Base-by-base conservation (phyloP, 2,113 vertebrate species). In the Montifringilla adamsi region DNA sequence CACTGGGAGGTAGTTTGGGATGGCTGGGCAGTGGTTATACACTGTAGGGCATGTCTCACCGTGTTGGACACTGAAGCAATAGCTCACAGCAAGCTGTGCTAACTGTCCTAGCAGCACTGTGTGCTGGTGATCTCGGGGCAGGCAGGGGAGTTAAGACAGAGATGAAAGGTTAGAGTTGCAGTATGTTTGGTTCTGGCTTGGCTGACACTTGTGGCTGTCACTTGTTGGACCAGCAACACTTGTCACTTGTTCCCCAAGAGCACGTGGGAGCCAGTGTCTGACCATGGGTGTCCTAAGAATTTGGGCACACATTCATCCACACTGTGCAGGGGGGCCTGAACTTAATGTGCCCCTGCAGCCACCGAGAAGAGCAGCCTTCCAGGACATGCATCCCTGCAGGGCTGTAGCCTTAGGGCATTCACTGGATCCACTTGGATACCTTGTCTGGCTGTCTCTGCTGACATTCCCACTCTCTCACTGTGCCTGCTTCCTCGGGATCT, bases 161-260 rank as follows among this genome's bases (percentile, higher is more conserved):
- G 66, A 64, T 59, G 17, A 52, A 87, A 78, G 49, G 44, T 67
- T 82, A 67, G 39, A 53, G 16, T 73, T 37, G 59, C 47, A 21
- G 28, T 90, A 26, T 24, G 58, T 88, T 90, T 80, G 43, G 39
- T 76, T 92, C 74, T 77, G 82, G 39, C 56, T 66, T 70, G 82
- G 67, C 75, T 93, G 67, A 79, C 55, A 62, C 59, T 89, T 95
- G 84, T 31, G 70, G 64, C 72, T 89, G 72, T 70, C 52, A n/a
- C 60, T 78, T 91, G 64, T 75, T 94, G 89, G 78, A 67, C 69
- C 33, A 62, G 49, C 63, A 55, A 27, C 47, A 9, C 15, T 46
- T 79, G 64, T 70, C 82, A 64, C 43, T 93, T 74, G 43, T 43
- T 90, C 59, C 26, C 35, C 59, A 46, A 9, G 63, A 80, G 74